A percentile compares a stretch with the other conserved stretches of the same genome.
Conservation (phyloP, 1,140 invertebrate species). For the Thrips palmi region DNA sequence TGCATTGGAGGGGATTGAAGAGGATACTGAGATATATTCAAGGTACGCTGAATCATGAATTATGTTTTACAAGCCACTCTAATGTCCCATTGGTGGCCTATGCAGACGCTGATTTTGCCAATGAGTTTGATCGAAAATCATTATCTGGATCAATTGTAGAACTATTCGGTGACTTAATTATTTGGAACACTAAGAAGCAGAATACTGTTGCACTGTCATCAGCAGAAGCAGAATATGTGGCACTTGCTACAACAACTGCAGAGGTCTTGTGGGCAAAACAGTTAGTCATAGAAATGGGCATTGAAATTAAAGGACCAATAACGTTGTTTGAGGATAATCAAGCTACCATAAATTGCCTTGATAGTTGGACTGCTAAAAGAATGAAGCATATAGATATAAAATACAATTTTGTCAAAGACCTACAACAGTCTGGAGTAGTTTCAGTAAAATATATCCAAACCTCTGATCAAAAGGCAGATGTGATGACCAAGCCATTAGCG, state of each 20-base stretch:
- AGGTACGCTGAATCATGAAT: too few species aligned
- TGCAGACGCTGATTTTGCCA: too few species aligned
- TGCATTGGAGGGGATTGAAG: too few species aligned
- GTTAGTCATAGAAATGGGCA: too few species aligned
- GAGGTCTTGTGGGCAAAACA: too few species aligned
- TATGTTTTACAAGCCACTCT: too few species aligned
- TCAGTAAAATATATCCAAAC: conserved; percentile 4
- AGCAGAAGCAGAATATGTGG: conserved; percentile 22
- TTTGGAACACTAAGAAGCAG: conserved; percentile 20
- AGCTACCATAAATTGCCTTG: conserved; percentile 13
- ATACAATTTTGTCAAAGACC: conserved; percentile 19
- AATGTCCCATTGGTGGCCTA: too few species aligned
- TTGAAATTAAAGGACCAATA: too few species aligned
- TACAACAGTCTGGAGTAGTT: not conserved
- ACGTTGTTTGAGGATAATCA: conserved; percentile 16
- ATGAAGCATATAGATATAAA: conserved; percentile 20
- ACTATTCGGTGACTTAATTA: conserved; percentile 15
- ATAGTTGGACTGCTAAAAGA: conserved; percentile 17
- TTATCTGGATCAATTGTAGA: conserved; percentile 15
- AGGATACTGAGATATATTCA: too few species aligned
- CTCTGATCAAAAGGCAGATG: conserved; percentile 4
- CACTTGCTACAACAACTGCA: too few species aligned
- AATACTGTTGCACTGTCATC: conserved; percentile 18
- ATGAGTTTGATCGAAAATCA: conserved; percentile 13
- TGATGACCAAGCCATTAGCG: conserved; percentile 10